Evolutionary conservation across 2,888 invertebrate genomes (phyloP).

Genomic region (Melolontha melolontha): DNA sequence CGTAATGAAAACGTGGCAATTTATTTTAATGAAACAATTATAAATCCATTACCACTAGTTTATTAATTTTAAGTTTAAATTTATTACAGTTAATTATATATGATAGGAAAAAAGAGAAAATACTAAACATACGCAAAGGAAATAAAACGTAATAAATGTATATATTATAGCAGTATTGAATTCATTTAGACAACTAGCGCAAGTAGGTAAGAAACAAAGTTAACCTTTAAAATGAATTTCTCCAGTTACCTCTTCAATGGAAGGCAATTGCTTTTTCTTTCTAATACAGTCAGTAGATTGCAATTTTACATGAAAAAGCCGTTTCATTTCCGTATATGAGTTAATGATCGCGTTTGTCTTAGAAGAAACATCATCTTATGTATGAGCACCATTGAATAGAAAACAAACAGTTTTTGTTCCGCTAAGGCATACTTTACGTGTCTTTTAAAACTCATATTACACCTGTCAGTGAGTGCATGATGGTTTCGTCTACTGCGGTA

Average conservation of each 20-base stretch:
- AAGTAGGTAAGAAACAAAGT: background rate
- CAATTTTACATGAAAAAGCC: conserved; percentile 36
- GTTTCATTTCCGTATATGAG: conserved; percentile 37
- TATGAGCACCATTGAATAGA: conserved; percentile 1
- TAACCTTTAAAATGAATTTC: conserved; percentile 29
- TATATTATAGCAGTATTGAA: background rate
- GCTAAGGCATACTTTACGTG: conserved; percentile 11
- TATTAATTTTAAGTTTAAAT: too few species aligned
- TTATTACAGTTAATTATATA: too few species aligned
- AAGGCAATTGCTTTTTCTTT: conserved; percentile 22
- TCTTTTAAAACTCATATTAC: background rate
- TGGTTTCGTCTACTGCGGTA: conserved; percentile 13
- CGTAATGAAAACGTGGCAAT: too few species aligned
- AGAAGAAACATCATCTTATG: conserved; percentile 13
- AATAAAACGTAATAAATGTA: background rate
- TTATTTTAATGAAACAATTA: too few species aligned
- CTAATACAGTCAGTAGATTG: conserved; percentile 31
- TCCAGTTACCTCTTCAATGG: conserved; percentile 25
- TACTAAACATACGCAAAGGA: background rate
- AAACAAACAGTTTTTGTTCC: conserved; percentile 20
- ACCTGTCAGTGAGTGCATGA: background rate
- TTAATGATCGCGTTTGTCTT: conserved; percentile 34
- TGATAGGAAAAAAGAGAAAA: background rate
- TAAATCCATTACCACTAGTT: too few species aligned
- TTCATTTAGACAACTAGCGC: background rate